Conservation (phyloP, 2,113 vertebrate species). For the Brachirus orientalis region DNA sequence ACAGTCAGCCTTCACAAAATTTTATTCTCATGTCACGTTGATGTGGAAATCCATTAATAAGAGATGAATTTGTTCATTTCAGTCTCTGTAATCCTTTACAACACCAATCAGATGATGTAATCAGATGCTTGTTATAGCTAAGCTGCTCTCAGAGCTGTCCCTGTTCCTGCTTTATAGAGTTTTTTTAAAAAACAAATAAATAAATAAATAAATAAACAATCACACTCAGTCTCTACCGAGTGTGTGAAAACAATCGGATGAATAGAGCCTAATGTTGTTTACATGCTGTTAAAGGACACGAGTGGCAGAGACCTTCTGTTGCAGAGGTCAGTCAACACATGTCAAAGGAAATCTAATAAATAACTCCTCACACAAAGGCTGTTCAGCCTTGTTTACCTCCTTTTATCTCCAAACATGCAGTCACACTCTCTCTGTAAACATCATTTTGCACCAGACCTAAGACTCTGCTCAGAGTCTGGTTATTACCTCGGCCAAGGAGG, state of each 20-base stretch:
- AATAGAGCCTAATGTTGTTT: constrained; percentile 50
- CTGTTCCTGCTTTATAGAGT: not conserved
- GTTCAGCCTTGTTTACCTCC: constrained; percentile 35
- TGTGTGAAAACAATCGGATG: constrained; percentile 53
- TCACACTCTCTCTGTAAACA: constrained; percentile 31
- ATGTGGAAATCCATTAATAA: constrained; percentile 56
- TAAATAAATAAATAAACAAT: too few species aligned
- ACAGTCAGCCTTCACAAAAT: not conserved
- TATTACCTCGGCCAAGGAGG: too few species aligned
- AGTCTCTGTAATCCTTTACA: constrained; percentile 68
- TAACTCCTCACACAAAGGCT: constrained; percentile 35
- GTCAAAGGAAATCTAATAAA: constrained; percentile 50
- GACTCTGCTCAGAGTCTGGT: constrained; percentile 25
- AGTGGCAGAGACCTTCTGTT: not conserved
- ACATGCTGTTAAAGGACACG: constrained; percentile 24
- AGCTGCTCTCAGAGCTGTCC: constrained; percentile 51
- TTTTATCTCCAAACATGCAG: constrained; percentile 6
- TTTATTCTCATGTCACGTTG: constrained; percentile 42
- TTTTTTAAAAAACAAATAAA: not conserved
- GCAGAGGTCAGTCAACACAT: constrained; percentile 51
- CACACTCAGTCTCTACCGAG: constrained; percentile 33
- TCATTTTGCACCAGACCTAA: constrained; percentile 11
- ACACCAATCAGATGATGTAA: too few species aligned
- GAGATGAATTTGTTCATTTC: constrained; percentile 78
- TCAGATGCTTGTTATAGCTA: constrained; percentile 75